Conservation (phyloP, 2,797 vertebrate genomes). For the Aythya fuligula region DNA sequence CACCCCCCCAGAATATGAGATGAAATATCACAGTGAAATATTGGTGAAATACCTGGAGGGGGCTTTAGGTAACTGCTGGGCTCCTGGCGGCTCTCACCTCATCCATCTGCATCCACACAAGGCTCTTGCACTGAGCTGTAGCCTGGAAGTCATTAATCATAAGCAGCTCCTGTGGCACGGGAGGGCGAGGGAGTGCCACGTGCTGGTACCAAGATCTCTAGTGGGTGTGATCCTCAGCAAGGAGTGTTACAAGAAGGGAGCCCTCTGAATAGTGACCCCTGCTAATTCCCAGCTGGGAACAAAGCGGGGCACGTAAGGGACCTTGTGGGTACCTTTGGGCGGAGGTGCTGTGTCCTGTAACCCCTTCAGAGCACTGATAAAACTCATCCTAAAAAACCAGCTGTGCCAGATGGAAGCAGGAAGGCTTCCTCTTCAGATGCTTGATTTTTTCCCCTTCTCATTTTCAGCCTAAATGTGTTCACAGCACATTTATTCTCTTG, state of each 20-base stretch:
- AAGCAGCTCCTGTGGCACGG: neutral
- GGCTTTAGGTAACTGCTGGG: neutral
- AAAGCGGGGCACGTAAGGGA: neutral
- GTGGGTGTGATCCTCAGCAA: neutral
- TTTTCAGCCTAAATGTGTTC: slow-evolving; percentile 4
- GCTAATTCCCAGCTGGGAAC: neutral
- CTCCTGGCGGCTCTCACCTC: neutral
- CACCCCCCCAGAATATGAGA: too few species aligned
- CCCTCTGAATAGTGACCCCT: neutral
- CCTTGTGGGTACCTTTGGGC: neutral
- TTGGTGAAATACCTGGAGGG: neutral
- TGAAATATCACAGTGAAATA: neutral
- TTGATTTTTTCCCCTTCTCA: neutral
- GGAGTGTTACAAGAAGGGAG: neutral
- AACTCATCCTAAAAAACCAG: neutral
- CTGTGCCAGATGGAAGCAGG: neutral
- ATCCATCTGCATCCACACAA: fast-evolving
- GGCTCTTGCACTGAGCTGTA: neutral
- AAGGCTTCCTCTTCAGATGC: neutral
- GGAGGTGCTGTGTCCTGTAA: neutral
- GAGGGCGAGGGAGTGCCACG: fast-evolving
- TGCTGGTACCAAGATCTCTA: neutral
- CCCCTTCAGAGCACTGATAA: neutral
- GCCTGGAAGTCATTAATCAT: fast-evolving
- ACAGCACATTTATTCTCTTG: neutral